phyloP scores from a whole-genome alignment of 2,888 invertebrate genomes.

The Hypena proboscidalis region DNA sequence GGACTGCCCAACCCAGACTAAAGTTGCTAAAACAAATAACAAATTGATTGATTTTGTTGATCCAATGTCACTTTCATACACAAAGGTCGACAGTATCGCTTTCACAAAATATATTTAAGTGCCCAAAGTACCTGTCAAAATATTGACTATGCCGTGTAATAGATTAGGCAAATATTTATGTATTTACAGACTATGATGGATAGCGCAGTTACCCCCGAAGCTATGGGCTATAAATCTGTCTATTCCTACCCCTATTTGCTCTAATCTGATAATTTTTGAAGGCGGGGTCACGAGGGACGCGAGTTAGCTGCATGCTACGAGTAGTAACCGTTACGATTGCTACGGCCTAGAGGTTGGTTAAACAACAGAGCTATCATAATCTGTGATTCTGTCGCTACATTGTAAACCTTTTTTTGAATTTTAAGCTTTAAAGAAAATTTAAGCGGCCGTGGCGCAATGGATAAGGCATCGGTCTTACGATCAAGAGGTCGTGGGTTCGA shows the following conservation, averaged over 20 bases:
- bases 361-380: too few relatives aligned
- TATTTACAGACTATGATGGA: slow-evolving; percentile 43
- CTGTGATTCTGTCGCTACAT: too few relatives aligned
- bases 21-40: neutral
- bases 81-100: slow-evolving; percentile 15
- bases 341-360: too few relatives aligned
- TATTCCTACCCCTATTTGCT: slow-evolving; percentile 40
- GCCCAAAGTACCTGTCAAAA: slow-evolving; percentile 30
- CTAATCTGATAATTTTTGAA: slow-evolving; percentile 58
- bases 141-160: slow-evolving; percentile 37
- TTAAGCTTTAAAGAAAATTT: too few relatives aligned
- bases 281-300: neutral
- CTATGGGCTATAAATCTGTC: slow-evolving; percentile 45
- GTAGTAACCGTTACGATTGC: too few relatives aligned
- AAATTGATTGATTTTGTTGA: slow-evolving; percentile 14
- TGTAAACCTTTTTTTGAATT: too few relatives aligned
- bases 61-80: slow-evolving; percentile 3
- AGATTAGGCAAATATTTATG: slow-evolving; percentile 52
- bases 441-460: too few relatives aligned
- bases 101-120: slow-evolving; percentile 34
- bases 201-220: slow-evolving; percentile 25
- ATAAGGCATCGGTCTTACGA: too few relatives aligned
- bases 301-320: neutral
- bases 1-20: neutral
- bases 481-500: too few relatives aligned